Evolutionary conservation across 1,140 invertebrate species (phyloP), one percentile per base, ranked within the genome.

Genomic region (Meloidogyne exigua): DNA sequence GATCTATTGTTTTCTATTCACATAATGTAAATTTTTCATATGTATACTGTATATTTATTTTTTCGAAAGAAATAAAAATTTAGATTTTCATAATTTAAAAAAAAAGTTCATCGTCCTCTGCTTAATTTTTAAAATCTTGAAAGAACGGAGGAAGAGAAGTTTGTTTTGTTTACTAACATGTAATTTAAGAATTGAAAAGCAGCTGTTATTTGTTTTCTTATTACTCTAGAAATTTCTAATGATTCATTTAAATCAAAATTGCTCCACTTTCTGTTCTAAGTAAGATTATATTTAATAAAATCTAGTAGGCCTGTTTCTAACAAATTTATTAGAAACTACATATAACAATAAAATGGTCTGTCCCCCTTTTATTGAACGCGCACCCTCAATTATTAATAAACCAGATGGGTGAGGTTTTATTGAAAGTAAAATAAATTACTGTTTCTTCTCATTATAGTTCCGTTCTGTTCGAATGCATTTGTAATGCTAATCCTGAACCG

Each of bases 391-490:
- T 32, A 77, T 83, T 26, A 83, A 82, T 62, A 44, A 68, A 26
- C 81, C 81, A 39, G 81, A 82, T 71, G 81, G 81, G 67, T 76
- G n/a, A 64, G 18, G 13, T 2, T 28, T 73, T 32, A 44, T 18
- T 71, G 13, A 44, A 49, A 36, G 2, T 21, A 75, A 72, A 75
- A 36, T 18, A 12, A 0, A 25, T 66, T 23, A 71, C 21, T 57
- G 11, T 42, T 63, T 73, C 3, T 10, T 42, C 26, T 12, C 26
- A 10, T 13, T 4, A 11, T 66, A 76, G 72, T 28, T 84, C 82
- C 28, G 82, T 82, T 23, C 71, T 82, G 4, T 84, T 84, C 26
- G 81, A 83, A 74, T 82, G 81, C 42, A 42, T 82, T 79, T 77
- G 75, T 23, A 84, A 83, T 74, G 81, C 72, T 3, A 81, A 81